Percentiles rank a stretch among this genome's conserved stretches.
Evolutionary conservation across 2,888 invertebrate genomes (phyloP).

Genomic region (Cheilosia vernalis): DNA sequence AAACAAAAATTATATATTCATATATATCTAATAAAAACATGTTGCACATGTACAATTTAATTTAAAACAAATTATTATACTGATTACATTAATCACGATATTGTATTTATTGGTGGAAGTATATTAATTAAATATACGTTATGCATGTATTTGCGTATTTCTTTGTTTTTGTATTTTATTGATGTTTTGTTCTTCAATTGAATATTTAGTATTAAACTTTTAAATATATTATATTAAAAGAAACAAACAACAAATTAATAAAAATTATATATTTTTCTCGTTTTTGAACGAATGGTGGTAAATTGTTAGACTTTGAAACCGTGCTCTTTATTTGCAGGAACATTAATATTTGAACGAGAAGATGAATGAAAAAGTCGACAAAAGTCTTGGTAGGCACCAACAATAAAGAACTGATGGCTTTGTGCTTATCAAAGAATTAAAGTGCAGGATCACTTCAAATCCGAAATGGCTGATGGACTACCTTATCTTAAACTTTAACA

Average conservation of each 20-base stretch:
- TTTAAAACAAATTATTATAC: conserved; percentile 77
- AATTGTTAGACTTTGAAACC: neutral
- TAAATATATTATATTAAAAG: conserved; percentile 54
- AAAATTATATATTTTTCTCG: conserved; percentile 58
- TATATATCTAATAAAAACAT: conserved; percentile 76
- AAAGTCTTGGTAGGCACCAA: too few relatives aligned
- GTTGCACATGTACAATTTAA: conserved; percentile 77
- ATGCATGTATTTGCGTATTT: conserved; percentile 65
- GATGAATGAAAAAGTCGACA: too few relatives aligned
- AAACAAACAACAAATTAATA: conserved; percentile 24
- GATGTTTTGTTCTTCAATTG: conserved; percentile 58
- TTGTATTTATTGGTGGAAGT: conserved; percentile 77
- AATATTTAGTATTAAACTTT: conserved; percentile 61
- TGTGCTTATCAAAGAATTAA: too few relatives aligned
- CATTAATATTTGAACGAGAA: too few relatives aligned
- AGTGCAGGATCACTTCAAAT: too few relatives aligned
- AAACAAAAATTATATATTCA: conserved; percentile 68
- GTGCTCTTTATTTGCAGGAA: too few relatives aligned
- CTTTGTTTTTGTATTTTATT: conserved; percentile 53
- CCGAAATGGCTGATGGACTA: too few relatives aligned
- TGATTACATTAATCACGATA: conserved; percentile 78
- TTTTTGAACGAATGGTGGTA: conserved; percentile 38
- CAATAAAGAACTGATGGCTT: too few relatives aligned
- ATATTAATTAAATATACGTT: conserved; percentile 78
- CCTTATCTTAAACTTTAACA: too few relatives aligned